Conservation (phyloP, 2,888 invertebrate genomes). For the Nomada lathburiana region DNA sequence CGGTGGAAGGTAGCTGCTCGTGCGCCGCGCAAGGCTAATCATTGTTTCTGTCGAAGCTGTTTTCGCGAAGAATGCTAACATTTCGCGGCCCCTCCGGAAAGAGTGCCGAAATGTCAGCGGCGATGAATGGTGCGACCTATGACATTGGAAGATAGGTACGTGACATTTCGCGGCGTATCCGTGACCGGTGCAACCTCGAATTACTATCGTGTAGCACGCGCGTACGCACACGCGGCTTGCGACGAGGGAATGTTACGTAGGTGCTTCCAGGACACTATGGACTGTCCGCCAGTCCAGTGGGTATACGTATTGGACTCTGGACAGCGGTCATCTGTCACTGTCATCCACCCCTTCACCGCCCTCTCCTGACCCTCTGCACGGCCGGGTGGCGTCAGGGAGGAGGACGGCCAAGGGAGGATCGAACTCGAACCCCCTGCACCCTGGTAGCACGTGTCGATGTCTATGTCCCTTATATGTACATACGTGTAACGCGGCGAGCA, state of each 20-base stretch:
- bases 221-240: slow-evolving; percentile 54
- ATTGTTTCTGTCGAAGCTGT: slow-evolving; percentile 38
- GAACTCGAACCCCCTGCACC: slow-evolving; percentile 70
- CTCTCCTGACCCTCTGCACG: slow-evolving; percentile 61
- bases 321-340: slow-evolving; percentile 82
- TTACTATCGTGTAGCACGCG: slow-evolving; percentile 69
- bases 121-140: slow-evolving; percentile 68
- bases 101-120: slow-evolving; percentile 67
- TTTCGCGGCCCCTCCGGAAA: slow-evolving; percentile 39
- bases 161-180: slow-evolving; percentile 77
- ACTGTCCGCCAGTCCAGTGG: slow-evolving; percentile 70
- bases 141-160: slow-evolving; percentile 73
- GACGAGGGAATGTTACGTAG: slow-evolving; percentile 73
- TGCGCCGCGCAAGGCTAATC: slow-evolving; percentile 45
- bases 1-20: too few species aligned
- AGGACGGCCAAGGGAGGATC: slow-evolving; percentile 74
- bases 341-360: slow-evolving; percentile 71
- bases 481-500: slow-evolving; percentile 22
- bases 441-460: slow-evolving; percentile 80
- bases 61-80: slow-evolving; percentile 62
- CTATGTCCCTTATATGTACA: slow-evolving; percentile 59
- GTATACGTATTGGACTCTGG: slow-evolving; percentile 76
- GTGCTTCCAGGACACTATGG: slow-evolving; percentile 69
- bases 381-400: slow-evolving; percentile 69
- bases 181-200: slow-evolving; percentile 74